phyloP scores from a whole-genome alignment of 2,797 vertebrate species.

The Rhinatrema bivittatum region DNA sequence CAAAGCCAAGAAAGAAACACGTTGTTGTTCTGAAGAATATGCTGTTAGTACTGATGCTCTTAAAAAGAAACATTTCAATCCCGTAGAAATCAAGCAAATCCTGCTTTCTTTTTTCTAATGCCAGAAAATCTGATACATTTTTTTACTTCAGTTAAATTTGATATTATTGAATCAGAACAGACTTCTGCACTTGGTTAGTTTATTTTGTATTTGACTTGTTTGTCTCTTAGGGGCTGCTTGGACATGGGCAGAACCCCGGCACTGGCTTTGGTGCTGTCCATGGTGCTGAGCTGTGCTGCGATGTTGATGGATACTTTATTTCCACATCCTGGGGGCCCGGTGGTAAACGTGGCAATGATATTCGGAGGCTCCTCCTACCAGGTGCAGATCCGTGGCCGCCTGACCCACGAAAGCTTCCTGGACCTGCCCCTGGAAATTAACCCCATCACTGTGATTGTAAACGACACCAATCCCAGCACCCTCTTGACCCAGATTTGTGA shows the following conservation, averaged over 20 bases:
- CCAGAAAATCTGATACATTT: too few relatives aligned
- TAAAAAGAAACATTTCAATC: too few relatives aligned
- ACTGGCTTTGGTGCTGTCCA: constrained; percentile 46
- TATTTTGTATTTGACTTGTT: too few relatives aligned
- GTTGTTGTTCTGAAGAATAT: too few relatives aligned
- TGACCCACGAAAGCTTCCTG: constrained; percentile 88
- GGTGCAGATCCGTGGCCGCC: constrained; percentile 70
- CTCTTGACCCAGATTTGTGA: constrained; percentile 87
- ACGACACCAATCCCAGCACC: constrained; percentile 88
- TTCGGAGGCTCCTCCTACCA: constrained; percentile 82
- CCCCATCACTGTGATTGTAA: constrained; percentile 84
- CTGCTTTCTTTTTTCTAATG: too few relatives aligned
- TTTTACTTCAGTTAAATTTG: too few relatives aligned
- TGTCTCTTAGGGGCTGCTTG: too few relatives aligned
- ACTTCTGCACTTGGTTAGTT: too few relatives aligned
- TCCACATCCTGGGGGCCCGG: constrained; percentile 49
- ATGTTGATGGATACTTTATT: constrained; percentile 44
- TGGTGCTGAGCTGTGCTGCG: constrained; percentile 52
- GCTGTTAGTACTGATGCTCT: too few relatives aligned
- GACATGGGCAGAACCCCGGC: constrained; percentile 58
- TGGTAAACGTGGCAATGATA: constrained; percentile 86
- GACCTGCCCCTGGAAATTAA: constrained; percentile 91
- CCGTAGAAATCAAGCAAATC: too few relatives aligned
- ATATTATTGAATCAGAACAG: too few relatives aligned
- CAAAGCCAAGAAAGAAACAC: too few relatives aligned